phyloP scores from a whole-genome alignment of 2,888 invertebrate genomes.

The Cinara cedri region DNA sequence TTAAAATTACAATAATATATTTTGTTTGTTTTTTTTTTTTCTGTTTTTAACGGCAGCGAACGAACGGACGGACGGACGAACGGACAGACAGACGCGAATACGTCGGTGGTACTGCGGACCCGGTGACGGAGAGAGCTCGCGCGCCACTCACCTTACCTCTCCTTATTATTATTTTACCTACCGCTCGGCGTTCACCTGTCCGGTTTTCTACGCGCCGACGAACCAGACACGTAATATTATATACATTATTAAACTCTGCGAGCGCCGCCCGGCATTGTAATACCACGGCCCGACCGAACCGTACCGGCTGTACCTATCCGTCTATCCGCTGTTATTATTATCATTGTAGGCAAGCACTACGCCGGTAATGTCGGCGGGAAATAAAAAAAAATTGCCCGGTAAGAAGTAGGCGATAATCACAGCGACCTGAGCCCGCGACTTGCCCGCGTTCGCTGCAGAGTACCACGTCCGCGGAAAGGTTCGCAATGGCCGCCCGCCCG shows the following conservation, averaged over 20 bases:
- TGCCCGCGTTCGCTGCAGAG: neutral
- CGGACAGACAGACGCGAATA: constrained; percentile 29
- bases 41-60: no score
- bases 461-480: no score
- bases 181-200: constrained; percentile 38
- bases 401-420: constrained; percentile 11
- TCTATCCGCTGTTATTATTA: no score
- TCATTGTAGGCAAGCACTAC: no score
- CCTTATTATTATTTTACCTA: neutral
- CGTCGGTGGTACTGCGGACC: constrained; percentile 16
- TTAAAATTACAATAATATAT: no score
- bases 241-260: neutral
- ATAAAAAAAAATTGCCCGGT: constrained; percentile 3
- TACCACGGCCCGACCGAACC: no score
- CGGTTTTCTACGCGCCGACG: constrained; percentile 44
- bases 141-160: constrained; percentile 26
- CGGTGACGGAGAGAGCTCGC: constrained; percentile 50
- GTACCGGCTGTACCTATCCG: no score
- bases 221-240: constrained; percentile 37
- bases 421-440: neutral
- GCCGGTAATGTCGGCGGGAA: neutral
- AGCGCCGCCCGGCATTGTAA: no score
- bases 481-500: no score
- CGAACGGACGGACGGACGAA: neutral
- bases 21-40: no score